phyloP scores from a whole-genome alignment of 2,113 vertebrate species.

The Sterrhoptilus dennistouni region DNA sequence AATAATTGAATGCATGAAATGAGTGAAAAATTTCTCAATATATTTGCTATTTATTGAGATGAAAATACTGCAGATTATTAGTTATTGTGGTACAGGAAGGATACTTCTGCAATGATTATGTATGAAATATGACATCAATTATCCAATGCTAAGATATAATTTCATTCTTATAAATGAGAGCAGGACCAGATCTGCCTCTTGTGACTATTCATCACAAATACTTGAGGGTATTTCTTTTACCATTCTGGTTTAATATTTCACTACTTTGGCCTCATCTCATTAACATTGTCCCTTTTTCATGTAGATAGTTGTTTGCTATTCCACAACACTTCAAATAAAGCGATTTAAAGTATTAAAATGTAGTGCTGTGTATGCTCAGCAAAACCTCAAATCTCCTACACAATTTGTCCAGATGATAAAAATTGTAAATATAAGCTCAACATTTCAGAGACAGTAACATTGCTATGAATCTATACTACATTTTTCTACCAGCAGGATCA shows the following conservation, averaged over 20 bases:
- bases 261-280: neutral
- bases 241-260: neutral
- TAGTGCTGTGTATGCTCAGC: neutral
- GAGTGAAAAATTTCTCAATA: neutral
- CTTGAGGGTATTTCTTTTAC: neutral
- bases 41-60: neutral
- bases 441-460: neutral
- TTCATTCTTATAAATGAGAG: neutral
- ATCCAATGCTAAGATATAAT: neutral
- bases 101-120: neutral
- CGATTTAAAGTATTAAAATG: neutral
- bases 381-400: neutral
- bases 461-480: neutral
- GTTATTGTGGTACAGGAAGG: neutral
- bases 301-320: neutral
- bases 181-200: neutral
- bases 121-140: neutral
- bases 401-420: neutral
- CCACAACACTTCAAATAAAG: neutral
- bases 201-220: neutral
- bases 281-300: neutral
- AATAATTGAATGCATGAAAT: neutral
- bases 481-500: neutral
- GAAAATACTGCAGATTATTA: neutral
- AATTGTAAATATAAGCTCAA: neutral